phyloP scores from a whole-genome alignment of 1,140 invertebrate species.

The Octopus sinensis region DNA sequence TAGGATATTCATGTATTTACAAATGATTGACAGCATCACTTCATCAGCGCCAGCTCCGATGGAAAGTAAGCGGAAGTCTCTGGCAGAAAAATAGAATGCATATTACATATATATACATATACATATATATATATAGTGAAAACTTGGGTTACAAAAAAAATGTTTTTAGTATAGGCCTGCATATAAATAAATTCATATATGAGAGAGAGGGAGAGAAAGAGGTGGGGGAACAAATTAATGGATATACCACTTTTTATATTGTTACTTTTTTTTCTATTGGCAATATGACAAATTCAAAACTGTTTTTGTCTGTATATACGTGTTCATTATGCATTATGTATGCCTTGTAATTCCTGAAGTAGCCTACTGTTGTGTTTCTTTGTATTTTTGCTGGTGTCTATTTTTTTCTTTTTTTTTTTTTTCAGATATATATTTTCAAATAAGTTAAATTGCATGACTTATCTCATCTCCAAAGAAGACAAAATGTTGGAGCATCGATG shows the following conservation, averaged over 20 bases:
- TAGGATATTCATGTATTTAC: constrained; percentile 61
- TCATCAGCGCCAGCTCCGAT: constrained; percentile 67
- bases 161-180: background rate
- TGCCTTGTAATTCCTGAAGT: no score
- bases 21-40: constrained; percentile 66
- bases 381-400: no score
- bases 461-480: no score
- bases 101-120: background rate
- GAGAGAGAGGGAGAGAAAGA: background rate
- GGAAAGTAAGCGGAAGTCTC: constrained; percentile 62
- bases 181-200: background rate
- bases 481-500: no score
- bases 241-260: background rate
- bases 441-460: no score
- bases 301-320: no score
- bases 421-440: no score
- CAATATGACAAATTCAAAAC: no score
- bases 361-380: no score
- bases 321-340: no score
- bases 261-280: no score
- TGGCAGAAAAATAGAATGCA: constrained; percentile 32
- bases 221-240: background rate
- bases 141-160: background rate
- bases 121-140: background rate
- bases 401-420: no score